Conservation (phyloP, 2,113 vertebrate genomes). For the Telmatochromis sp. region DNA sequence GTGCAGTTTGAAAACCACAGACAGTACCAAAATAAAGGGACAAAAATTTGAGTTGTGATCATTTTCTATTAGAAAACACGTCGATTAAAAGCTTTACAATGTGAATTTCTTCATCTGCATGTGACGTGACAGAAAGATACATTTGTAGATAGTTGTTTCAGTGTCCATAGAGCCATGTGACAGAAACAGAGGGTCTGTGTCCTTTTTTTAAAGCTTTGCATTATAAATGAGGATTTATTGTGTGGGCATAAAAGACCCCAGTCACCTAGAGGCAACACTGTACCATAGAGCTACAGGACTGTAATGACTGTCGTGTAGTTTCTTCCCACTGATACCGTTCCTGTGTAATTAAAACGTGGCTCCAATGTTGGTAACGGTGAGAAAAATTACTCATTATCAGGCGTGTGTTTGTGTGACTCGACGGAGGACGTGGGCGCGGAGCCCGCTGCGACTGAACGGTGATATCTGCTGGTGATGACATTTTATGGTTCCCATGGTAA, state of each 20-base stretch:
- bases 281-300: background rate
- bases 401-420: background rate
- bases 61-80: background rate
- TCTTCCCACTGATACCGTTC: background rate
- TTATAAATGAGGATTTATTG: background rate
- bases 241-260: background rate
- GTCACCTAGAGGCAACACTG: background rate
- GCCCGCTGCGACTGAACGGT: background rate
- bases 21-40: background rate
- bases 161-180: background rate
- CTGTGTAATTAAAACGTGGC: background rate
- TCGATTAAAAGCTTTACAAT: background rate
- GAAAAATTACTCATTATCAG: background rate
- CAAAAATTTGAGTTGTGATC: background rate
- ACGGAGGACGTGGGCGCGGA: background rate
- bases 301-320: background rate
- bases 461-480: background rate
- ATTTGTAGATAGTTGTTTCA: background rate
- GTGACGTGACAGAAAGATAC: background rate
- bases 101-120: background rate
- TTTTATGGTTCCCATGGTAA: constrained; percentile 44
- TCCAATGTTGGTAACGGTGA: background rate
- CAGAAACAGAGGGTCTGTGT: background rate
- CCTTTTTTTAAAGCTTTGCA: background rate
- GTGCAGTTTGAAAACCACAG: background rate